Evolutionary conservation across 2,888 invertebrate species (phyloP).

Genomic region (Dexiosoma caninum): DNA sequence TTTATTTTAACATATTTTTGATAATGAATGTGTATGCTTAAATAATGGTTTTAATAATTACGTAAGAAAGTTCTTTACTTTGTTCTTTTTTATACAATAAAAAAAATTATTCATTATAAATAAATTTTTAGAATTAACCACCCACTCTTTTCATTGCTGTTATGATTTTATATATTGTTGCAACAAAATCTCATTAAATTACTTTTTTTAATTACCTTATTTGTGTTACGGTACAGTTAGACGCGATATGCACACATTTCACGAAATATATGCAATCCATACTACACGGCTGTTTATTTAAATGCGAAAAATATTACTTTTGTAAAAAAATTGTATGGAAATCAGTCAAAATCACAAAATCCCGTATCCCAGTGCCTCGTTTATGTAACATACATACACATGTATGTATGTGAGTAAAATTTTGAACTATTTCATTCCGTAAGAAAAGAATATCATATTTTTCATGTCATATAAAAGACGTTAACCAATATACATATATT

Average conservation of each 20-base stretch:
- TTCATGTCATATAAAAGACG: too few relatives aligned
- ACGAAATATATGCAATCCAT: not conserved
- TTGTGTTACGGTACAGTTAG: not conserved
- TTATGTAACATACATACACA: too few relatives aligned
- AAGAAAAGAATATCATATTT: too few relatives aligned
- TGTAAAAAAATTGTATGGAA: too few relatives aligned
- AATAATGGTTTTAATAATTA: not conserved
- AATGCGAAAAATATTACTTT: too few relatives aligned
- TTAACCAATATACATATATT: too few relatives aligned
- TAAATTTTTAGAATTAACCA: slow-evolving; percentile 36
- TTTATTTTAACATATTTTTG: not conserved
- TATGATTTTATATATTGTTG: slow-evolving; percentile 7
- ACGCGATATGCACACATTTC: not conserved
- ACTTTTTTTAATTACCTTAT: not conserved
- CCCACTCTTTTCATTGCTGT: slow-evolving; percentile 13
- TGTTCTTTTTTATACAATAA: not conserved
- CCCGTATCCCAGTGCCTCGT: too few relatives aligned
- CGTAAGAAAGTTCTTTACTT: not conserved
- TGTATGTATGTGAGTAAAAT: too few relatives aligned
- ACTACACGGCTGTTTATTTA: too few relatives aligned
- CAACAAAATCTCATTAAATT: not conserved
- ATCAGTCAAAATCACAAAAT: too few relatives aligned
- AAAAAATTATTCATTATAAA: slow-evolving; percentile 22
- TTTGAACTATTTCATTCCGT: too few relatives aligned
- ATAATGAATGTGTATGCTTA: slow-evolving; percentile 37